A percentile compares a stretch with the other conserved stretches of the same genome.
Evolutionary conservation across 2,888 invertebrate genomes (phyloP).

Genomic region (Drosophila acutilabella): DNA sequence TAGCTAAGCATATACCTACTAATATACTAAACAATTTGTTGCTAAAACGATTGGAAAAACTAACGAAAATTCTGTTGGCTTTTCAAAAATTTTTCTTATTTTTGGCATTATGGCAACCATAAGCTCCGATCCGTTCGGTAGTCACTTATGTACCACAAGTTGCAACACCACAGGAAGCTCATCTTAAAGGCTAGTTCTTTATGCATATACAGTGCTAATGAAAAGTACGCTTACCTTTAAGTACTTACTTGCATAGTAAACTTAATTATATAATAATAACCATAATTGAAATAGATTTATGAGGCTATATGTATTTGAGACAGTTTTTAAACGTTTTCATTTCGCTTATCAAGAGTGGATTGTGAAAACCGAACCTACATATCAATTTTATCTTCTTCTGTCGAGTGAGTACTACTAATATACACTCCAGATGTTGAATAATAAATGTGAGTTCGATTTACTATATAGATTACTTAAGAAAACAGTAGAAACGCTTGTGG

Average conservation of each 20-base stretch:
- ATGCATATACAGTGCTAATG: conserved; percentile 1
- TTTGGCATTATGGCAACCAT: conserved; percentile 12
- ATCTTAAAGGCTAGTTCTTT: conserved; percentile 19
- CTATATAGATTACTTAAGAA: conserved; percentile 5
- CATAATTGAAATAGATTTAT: conserved; percentile 6
- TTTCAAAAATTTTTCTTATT: background rate
- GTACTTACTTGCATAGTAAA: conserved; percentile 1
- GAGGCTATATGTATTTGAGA: conserved; percentile 20
- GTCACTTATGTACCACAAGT: conserved; percentile 14
- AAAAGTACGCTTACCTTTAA: conserved; percentile 1
- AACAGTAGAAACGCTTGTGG: background rate
- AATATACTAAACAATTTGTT: background rate
- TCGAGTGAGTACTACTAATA: too few relatives aligned
- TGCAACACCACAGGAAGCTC: conserved; percentile 19
- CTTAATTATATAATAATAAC: background rate
- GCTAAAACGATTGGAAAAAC: background rate
- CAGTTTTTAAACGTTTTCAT: conserved; percentile 3
- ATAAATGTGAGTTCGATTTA: background rate
- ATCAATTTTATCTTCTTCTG: too few relatives aligned
- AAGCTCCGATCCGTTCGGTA: conserved; percentile 19
- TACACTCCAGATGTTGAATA: too few relatives aligned
- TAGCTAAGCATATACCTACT: background rate
- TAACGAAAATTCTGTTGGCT: too few relatives aligned
- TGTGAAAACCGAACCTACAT: too few relatives aligned
- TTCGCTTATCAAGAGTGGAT: too few relatives aligned